Evolutionary conservation across 2,797 vertebrate genomes (phyloP).

Genomic region (Corythornis leucogaster): DNA sequence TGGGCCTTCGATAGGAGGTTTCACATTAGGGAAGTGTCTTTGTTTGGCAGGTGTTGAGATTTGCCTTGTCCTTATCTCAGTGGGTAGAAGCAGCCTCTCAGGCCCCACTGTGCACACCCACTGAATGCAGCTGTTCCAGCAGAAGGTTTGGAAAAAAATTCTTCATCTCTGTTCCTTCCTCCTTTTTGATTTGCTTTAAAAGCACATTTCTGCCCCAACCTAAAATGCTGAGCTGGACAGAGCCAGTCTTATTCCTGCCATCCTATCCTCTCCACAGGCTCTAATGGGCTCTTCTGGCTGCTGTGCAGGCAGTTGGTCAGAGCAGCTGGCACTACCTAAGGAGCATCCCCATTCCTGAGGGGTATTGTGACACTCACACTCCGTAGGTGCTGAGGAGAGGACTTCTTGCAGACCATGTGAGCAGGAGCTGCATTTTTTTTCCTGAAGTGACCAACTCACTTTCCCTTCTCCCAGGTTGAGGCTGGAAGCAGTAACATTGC

Average conservation of each 20-base stretch:
- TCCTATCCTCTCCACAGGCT: not conserved
- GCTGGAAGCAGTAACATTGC: not conserved
- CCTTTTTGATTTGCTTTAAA: conserved; percentile 20
- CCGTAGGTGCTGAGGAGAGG: not conserved
- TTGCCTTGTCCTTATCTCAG: not conserved
- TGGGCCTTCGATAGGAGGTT: not conserved
- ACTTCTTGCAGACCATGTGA: not conserved
- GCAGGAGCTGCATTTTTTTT: not conserved
- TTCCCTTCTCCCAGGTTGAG: not conserved
- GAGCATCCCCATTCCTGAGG: not conserved
- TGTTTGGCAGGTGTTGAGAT: not conserved
- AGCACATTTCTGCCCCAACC: not conserved
- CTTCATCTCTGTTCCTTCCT: not conserved
- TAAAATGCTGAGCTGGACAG: not conserved
- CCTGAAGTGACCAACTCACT: not conserved
- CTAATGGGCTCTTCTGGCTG: not conserved
- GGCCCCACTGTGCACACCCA: not conserved
- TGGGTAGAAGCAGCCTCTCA: not conserved
- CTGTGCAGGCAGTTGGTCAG: not conserved
- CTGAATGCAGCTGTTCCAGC: not conserved
- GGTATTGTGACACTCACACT: rapidly evolving
- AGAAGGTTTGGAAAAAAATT: not conserved
- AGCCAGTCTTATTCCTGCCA: not conserved
- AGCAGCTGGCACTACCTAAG: not conserved
- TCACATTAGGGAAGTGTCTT: not conserved